These are phyloP conservation scores for Pyrocephalus nanus DNA, from an alignment of 2,797 vertebrate genomes.

Conservation along the genomic window DNA sequence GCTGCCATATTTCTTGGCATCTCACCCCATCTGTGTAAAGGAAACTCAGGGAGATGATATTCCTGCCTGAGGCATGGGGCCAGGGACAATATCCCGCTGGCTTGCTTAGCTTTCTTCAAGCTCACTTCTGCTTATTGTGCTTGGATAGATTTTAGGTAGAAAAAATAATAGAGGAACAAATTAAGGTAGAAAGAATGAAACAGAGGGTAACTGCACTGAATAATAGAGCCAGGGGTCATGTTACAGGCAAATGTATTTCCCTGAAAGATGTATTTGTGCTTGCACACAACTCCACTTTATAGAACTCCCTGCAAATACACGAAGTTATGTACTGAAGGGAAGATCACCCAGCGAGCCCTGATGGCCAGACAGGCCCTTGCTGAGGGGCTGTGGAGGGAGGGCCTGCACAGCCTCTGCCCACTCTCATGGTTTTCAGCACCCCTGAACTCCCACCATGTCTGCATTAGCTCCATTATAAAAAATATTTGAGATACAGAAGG, in stretches of 20 bases:
- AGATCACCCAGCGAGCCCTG: background rate
- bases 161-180: background rate
- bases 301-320: background rate
- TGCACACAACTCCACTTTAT: background rate
- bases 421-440: background rate
- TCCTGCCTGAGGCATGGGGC: background rate
- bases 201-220: background rate
- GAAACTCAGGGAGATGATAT: background rate
- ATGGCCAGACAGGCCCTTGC: background rate
- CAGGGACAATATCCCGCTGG: background rate
- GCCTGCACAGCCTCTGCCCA: background rate
- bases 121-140: background rate
- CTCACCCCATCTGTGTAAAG: accelerated
- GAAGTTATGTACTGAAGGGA: background rate
- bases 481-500: background rate
- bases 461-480: background rate
- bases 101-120: background rate
- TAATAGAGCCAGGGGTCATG: accelerated
- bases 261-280: background rate
- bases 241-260: background rate
- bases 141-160: background rate
- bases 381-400: background rate
- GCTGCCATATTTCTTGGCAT: background rate
- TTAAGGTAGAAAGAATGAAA: background rate
- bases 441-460: background rate